Conservation (phyloP, 53 echinoderm and acorn worm species). For the Echinometra lucunter region DNA sequence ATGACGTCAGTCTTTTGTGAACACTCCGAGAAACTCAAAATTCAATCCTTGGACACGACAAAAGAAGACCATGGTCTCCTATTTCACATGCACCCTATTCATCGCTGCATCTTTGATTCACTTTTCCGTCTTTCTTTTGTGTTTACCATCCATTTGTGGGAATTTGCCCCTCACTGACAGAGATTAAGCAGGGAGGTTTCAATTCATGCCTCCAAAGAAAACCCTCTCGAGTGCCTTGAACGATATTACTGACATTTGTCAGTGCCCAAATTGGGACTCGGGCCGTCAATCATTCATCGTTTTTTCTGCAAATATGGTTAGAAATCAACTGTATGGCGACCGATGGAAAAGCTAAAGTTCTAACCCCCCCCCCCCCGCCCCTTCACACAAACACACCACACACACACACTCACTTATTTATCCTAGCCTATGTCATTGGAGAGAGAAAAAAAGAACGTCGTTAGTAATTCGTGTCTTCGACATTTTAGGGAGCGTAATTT, state of each 20-base stretch:
- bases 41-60: neutral
- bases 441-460: neutral
- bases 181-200: neutral
- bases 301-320: neutral
- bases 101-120: neutral
- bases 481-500: too few relatives aligned
- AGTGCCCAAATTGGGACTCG: neutral
- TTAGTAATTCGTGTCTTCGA: neutral
- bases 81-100: neutral
- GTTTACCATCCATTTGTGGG: neutral
- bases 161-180: neutral
- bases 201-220: neutral
- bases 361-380: neutral
- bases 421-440: neutral
- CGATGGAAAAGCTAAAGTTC: neutral
- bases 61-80: neutral
- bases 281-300: neutral
- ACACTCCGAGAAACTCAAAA: neutral
- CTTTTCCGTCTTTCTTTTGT: neutral
- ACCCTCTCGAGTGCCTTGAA: neutral
- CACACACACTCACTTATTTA: neutral
- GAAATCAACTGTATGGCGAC: neutral
- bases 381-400: neutral
- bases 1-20: constrained; percentile 24
- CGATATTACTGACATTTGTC: neutral